phyloP scores from a whole-genome alignment of 2,888 invertebrate genomes.

The Machimus rusticus region DNA sequence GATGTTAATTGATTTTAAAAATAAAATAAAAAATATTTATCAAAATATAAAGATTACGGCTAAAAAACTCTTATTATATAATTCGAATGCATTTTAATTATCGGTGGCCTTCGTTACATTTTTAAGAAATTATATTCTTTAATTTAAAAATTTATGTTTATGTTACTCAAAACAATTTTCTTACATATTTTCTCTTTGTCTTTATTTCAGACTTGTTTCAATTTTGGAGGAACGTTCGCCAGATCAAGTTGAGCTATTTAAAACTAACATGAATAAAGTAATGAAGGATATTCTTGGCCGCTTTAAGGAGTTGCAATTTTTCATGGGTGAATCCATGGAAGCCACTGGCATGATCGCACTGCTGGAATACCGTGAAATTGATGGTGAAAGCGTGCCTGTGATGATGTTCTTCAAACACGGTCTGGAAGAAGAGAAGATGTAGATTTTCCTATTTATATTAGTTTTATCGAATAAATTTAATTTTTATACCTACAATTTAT shows the following conservation, averaged over 20 bases:
- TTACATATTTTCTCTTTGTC: not conserved
- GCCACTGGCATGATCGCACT: conserved; percentile 93
- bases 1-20: not conserved
- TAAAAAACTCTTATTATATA: too few species aligned
- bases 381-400: conserved; percentile 82
- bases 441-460: conserved; percentile 55
- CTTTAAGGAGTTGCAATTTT: conserved; percentile 93
- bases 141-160: not conserved
- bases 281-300: conserved; percentile 90
- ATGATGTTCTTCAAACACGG: conserved; percentile 98
- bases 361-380: conserved; percentile 90
- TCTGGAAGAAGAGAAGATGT: conserved; percentile 93
- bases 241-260: conserved; percentile 87
- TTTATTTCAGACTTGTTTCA: conserved; percentile 73
- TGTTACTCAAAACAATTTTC: not conserved
- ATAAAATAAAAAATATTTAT: not conserved
- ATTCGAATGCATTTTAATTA: too few species aligned
- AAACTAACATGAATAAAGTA: conserved; percentile 90
- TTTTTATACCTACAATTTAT: conserved; percentile 44
- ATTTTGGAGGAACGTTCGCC: conserved; percentile 82
- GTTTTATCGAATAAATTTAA: conserved; percentile 45
- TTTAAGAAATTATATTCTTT: not conserved
- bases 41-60: too few species aligned
- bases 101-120: not conserved
- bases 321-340: conserved; percentile 92